phyloP scores from a whole-genome alignment of 2,797 vertebrate genomes.

The Sus cebifrons region DNA sequence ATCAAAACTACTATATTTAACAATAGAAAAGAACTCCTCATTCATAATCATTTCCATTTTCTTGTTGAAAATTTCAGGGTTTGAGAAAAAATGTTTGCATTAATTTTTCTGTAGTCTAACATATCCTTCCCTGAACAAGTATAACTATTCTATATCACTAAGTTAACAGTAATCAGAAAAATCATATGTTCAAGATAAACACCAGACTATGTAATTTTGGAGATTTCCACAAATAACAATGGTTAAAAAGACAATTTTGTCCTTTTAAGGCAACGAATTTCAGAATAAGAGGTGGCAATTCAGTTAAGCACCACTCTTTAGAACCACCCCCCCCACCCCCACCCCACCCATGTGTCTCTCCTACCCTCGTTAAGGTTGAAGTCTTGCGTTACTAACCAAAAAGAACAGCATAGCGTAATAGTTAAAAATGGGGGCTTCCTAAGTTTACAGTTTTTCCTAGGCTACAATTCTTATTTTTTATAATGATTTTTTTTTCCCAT shows the following conservation, averaged over 20 bases:
- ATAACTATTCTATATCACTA: neutral
- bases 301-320: neutral
- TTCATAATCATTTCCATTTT: slow-evolving; percentile 46
- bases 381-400: neutral
- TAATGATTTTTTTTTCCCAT: no score
- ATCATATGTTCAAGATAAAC: neutral
- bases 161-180: slow-evolving; percentile 19
- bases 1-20: slow-evolving; percentile 39
- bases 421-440: neutral
- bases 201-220: neutral
- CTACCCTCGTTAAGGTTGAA: neutral
- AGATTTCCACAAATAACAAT: neutral
- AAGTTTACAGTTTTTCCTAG: neutral
- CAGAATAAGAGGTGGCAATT: neutral
- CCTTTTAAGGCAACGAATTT: neutral
- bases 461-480: neutral
- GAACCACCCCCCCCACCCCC: neutral
- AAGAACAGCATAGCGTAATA: neutral
- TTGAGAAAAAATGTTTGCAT: slow-evolving; percentile 26
- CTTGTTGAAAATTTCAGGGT: slow-evolving; percentile 44
- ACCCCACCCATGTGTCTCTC: neutral
- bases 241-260: slow-evolving; percentile 6
- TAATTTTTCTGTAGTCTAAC: slow-evolving; percentile 30
- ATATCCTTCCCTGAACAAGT: neutral
- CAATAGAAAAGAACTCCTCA: slow-evolving; percentile 60